Evolutionary conservation across 1,140 invertebrate genomes (phyloP), one percentile per base, ranked within the genome.

Genomic region (Orussus abietinus): DNA sequence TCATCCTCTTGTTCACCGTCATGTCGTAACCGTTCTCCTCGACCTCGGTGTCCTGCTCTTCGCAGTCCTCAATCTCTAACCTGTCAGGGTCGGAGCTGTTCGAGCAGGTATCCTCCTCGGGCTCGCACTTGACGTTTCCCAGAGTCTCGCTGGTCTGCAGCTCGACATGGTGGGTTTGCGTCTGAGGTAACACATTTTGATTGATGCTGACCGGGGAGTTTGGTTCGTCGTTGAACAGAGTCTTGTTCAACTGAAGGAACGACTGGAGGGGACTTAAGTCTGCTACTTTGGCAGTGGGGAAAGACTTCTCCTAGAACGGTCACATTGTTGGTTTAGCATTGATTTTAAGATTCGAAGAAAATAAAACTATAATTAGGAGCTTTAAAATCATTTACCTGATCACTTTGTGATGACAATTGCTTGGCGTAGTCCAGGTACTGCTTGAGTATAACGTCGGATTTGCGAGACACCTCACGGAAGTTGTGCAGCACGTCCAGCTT

Each of bases 21-120:
- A 72, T 73, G 12, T 73, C 69, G 42, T 69, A 69, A 38, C 66
- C 70, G 51, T 72, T 73, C 30, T 70, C 69, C 38, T 72, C 69
- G 7, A 53, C 59, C 26, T 72, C 69, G 0, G 52, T 52, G 3
- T 69, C 66, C 3, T 63, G 59, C 1, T 69, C 65, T 10, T 69
- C 62, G 0, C 67, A 54, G 53, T 70, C 66, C 42, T 72, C 76
- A 31, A 78, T 77, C 45, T 78, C 76, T 35, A 78, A 51, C 38
- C 77, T 61, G 45, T 78, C 77, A 10, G 77, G 77, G 64, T 79
- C 77, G 2, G 77, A 74, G 43, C 75, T 76, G 53, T 76, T 75
- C 12, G 75, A 78, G 46, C 61, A 77, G 15, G 57, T 57, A 35
- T 70, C 69, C 33, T 74, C 70, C 10, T 71, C 69, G 22, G 64